phyloP scores from a whole-genome alignment of 2,113 vertebrate species.

The Pelusios castaneus region DNA sequence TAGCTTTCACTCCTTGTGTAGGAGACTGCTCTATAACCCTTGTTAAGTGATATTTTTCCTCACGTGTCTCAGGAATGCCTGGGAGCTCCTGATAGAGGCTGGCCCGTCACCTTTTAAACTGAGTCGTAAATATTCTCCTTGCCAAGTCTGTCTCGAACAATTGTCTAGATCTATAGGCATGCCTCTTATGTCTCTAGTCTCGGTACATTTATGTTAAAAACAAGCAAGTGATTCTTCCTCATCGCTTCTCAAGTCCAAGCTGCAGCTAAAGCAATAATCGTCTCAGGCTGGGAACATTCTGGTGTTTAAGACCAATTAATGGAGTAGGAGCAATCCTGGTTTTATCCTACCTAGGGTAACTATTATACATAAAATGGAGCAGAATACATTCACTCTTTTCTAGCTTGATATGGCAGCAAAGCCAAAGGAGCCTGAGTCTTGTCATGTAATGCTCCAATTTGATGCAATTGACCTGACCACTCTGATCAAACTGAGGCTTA shows the following conservation, averaged over 20 bases:
- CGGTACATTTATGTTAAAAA: not conserved
- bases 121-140: not conserved
- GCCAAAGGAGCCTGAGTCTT: not conserved
- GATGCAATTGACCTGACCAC: not conserved
- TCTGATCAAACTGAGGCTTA: not conserved
- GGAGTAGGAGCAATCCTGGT: not conserved
- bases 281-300: not conserved
- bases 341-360: not conserved
- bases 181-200: not conserved
- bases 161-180: not conserved
- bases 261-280: not conserved
- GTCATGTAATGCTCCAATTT: not conserved
- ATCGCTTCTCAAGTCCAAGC: not conserved
- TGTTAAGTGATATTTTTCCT: not conserved
- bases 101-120: rapidly evolving
- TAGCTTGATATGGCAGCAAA: not conserved
- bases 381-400: not conserved
- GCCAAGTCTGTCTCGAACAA: not conserved
- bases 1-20: not conserved
- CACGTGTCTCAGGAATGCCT: not conserved
- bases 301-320: not conserved
- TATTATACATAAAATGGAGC: not conserved
- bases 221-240: not conserved
- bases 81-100: not conserved
- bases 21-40: rapidly evolving